Evolutionary conservation across 2,888 invertebrate genomes (phyloP), one percentile per base, ranked within the genome.

Genomic region (Ormia ochracea): DNA sequence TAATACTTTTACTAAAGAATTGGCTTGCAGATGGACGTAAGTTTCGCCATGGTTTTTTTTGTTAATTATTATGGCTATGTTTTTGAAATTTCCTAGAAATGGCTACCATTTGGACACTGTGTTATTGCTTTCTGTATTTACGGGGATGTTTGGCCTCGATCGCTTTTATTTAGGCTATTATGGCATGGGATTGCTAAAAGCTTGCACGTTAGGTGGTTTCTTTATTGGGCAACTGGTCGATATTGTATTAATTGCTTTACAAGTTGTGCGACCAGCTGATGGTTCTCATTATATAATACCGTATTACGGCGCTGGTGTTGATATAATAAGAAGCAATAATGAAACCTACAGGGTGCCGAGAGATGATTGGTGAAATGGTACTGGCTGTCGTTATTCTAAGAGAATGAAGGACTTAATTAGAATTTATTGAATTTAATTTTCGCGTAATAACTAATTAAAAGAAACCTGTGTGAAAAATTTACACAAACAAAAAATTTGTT

Each of bases 141-240:
- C 99, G 73, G 99, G 99, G 28, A 98, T 98, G 96, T 97, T 99
- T 91, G 99, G 99, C 17, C 92, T 96, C 23, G 99, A 99, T 89
- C 92, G 99, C 78, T 98, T 99, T 90, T 99, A 99, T 88, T 91
- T 99, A n/a, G 99, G 99, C 28, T 99, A 99, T 89, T 98, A 97
- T 65, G 98, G 97, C 1, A 93, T 99, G 83, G 99, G 98, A 0
- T 90, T 98, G 79, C 93, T 98, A 26, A 99, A 99, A 90, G 92
- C 99, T 82, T 97, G 98, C 87, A 98, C 99, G 0, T 91, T 98
- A 69, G 99, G 99, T 14, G 98, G 98, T 87, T 95, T 99, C 93
- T 98, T 99, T 87, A 91, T 99, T 31, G 96, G 98, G 58, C 98
- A 99, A 90, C 91, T 99, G 31, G 91, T 98, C 79, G 99, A 99